Conservation (phyloP, 2,888 invertebrate genomes). For the Ormyrus thymus region DNA sequence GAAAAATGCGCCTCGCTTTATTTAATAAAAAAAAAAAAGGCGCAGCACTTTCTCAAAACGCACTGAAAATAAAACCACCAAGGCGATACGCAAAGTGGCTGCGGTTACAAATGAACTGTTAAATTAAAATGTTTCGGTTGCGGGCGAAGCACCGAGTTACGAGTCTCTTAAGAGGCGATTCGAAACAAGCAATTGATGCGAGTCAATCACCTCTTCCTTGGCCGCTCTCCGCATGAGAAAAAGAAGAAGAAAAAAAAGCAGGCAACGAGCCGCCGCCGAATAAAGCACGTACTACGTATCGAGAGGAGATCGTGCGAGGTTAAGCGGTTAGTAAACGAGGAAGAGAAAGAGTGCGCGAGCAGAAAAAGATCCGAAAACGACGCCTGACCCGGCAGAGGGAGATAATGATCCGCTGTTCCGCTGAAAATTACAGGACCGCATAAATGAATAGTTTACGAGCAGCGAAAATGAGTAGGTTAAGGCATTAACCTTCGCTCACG, state of each 20-base stretch:
- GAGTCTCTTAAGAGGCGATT: slow-evolving; percentile 12
- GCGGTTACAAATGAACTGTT: slow-evolving; percentile 45
- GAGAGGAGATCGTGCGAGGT: slow-evolving; percentile 43
- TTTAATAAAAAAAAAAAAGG: too few relatives aligned
- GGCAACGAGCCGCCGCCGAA: background rate
- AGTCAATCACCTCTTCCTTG: slow-evolving; percentile 36
- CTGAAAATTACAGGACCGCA: slow-evolving; percentile 74
- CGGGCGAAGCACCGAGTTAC: background rate
- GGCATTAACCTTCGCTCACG: slow-evolving; percentile 67
- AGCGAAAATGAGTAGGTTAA: slow-evolving; percentile 73
- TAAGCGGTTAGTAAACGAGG: slow-evolving; percentile 34
- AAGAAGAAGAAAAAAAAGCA: background rate
- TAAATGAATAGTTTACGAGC: slow-evolving; percentile 75
- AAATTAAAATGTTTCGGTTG: slow-evolving; percentile 51
- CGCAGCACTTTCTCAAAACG: background rate
- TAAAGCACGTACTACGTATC: background rate
- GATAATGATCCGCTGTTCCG: slow-evolving; percentile 72
- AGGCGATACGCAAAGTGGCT: slow-evolving; percentile 36
- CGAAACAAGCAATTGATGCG: slow-evolving; percentile 31
- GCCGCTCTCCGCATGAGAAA: background rate
- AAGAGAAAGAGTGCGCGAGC: slow-evolving; percentile 48
- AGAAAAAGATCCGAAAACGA: slow-evolving; percentile 35
- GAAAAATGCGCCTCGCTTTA: background rate
- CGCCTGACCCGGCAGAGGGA: slow-evolving; percentile 55
- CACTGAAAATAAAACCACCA: slow-evolving; percentile 12